A percentile compares a stretch with the other conserved stretches of the same genome.
Evolutionary conservation across 2,888 invertebrate species (phyloP).

Genomic region (Tetragonula carbonaria): DNA sequence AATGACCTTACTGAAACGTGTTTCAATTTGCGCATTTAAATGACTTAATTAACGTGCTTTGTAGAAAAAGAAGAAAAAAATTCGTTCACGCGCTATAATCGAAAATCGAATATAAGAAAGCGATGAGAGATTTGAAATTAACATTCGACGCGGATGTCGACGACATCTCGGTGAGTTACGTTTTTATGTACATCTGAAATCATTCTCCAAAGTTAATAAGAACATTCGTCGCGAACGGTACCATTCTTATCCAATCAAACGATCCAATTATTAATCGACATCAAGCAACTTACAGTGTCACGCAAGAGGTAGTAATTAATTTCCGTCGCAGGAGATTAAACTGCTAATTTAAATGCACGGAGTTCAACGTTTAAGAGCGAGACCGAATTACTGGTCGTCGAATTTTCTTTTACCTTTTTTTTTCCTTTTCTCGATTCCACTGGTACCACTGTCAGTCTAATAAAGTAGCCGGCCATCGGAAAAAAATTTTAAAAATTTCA

Average conservation of each 20-base stretch:
- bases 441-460: neutral
- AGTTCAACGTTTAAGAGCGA: slow-evolving; percentile 14
- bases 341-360: slow-evolving; percentile 39
- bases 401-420: neutral
- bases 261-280: slow-evolving; percentile 4
- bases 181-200: too few species aligned
- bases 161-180: neutral
- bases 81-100: neutral
- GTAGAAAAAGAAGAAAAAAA: neutral
- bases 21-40: neutral
- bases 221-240: neutral
- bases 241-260: slow-evolving; percentile 12
- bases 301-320: slow-evolving; percentile 27
- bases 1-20: neutral
- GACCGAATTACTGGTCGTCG: slow-evolving; percentile 20
- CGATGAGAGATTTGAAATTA: neutral
- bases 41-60: neutral
- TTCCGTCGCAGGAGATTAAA: slow-evolving; percentile 27
- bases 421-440: neutral
- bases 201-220: neutral
- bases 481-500: neutral
- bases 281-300: slow-evolving; percentile 11
- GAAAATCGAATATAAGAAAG: neutral
- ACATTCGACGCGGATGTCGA: neutral
- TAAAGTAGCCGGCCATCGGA: neutral